phyloP scores from a whole-genome alignment of 2,888 invertebrate genomes.

The Drosophila multiciliata region DNA sequence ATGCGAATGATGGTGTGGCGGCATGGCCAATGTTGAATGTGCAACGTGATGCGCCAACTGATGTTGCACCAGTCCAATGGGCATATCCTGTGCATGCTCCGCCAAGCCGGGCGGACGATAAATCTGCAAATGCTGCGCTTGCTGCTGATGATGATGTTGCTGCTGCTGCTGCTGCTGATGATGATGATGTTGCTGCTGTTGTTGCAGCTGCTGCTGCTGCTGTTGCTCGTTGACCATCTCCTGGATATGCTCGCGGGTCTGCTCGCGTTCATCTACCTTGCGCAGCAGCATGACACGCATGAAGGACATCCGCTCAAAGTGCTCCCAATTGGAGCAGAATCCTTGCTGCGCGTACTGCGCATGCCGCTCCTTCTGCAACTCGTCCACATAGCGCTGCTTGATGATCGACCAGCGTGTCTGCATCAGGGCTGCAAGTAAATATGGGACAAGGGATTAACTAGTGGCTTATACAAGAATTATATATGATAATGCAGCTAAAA shows the following conservation, averaged over 20 bases:
- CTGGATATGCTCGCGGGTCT: constrained; percentile 82
- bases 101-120: constrained; percentile 64
- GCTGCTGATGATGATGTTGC: constrained; percentile 12
- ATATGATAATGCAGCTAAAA: background rate
- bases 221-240: constrained; percentile 83
- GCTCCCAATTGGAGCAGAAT: constrained; percentile 82
- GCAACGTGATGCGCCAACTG: constrained; percentile 58
- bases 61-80: constrained; percentile 74
- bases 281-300: constrained; percentile 81
- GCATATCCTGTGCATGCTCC: constrained; percentile 74
- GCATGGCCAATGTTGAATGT: constrained; percentile 57
- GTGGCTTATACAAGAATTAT: background rate
- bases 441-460: background rate
- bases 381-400: constrained; percentile 82
- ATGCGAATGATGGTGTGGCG: constrained; percentile 33
- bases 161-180: constrained; percentile 23
- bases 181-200: constrained; percentile 38
- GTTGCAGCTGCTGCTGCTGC: constrained; percentile 72
- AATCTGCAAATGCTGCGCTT: constrained; percentile 60
- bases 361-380: constrained; percentile 82
- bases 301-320: constrained; percentile 82
- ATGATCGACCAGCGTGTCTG: constrained; percentile 83
- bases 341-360: constrained; percentile 74
- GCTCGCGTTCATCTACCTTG: constrained; percentile 82
- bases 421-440: constrained; percentile 69